Percentiles rank a stretch among this genome's conserved stretches.
Evolutionary conservation across 2,888 invertebrate genomes (phyloP).

Genomic region (Cataglyphis livida): DNA sequence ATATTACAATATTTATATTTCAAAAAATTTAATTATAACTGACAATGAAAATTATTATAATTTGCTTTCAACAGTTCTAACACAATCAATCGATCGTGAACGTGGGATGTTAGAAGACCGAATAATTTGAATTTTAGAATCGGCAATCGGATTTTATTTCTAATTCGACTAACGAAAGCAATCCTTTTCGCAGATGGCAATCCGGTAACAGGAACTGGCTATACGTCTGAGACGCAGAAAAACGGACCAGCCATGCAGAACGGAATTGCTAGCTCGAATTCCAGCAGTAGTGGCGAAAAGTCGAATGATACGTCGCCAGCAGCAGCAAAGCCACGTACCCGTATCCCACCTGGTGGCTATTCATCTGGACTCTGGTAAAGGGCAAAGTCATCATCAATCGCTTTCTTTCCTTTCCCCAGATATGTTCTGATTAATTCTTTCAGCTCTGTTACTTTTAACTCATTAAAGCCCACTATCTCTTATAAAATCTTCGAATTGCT

Average conservation of each 20-base stretch:
- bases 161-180: not conserved
- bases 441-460: constrained; percentile 50
- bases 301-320: constrained; percentile 81
- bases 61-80: not conserved
- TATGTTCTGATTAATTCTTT: constrained; percentile 56
- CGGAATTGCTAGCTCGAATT: constrained; percentile 86
- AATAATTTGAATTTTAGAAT: not conserved
- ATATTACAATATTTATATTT: too few species aligned
- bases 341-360: constrained; percentile 90
- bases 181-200: constrained; percentile 86
- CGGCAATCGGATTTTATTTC: not conserved
- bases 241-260: constrained; percentile 82
- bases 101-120: not conserved
- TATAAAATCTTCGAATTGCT: constrained; percentile 19
- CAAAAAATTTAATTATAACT: too few species aligned
- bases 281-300: constrained; percentile 81
- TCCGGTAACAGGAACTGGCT: constrained; percentile 87
- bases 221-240: constrained; percentile 81
- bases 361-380: constrained; percentile 90
- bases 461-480: constrained; percentile 22
- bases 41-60: not conserved
- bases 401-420: constrained; percentile 4
- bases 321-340: constrained; percentile 84
- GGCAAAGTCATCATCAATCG: constrained; percentile 60
- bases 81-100: not conserved